These are phyloP conservation scores for Blastobasis lacticolella DNA, from an alignment of 2,888 invertebrate genomes.

Conservation along the genomic window DNA sequence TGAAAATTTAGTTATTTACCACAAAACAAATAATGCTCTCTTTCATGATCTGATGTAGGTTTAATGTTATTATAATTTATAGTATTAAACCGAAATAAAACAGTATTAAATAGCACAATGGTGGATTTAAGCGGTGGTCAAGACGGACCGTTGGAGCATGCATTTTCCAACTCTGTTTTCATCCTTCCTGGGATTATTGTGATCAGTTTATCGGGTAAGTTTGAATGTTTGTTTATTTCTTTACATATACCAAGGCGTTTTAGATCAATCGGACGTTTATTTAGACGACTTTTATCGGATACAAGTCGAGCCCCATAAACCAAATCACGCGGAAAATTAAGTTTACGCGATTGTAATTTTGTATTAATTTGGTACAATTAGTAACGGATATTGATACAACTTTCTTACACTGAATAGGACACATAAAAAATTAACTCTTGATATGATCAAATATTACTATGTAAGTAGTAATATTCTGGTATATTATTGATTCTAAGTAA, in stretches of 20 bases:
- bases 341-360: neutral
- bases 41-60: constrained; percentile 20
- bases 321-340: neutral
- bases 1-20: constrained; percentile 6
- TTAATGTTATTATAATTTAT: constrained; percentile 4
- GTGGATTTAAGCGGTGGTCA: constrained; percentile 87
- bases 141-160: constrained; percentile 88
- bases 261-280: too few species aligned
- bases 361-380: too few species aligned
- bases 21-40: constrained; percentile 15
- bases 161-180: constrained; percentile 91
- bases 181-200: constrained; percentile 89
- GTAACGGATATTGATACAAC: too few species aligned
- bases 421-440: too few species aligned
- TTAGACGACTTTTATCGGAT: too few species aligned
- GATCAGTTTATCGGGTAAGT: constrained; percentile 83
- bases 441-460: too few species aligned
- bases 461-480: too few species aligned
- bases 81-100: neutral
- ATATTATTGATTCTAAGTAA: too few species aligned
- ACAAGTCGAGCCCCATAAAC: too few species aligned
- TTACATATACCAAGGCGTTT: neutral
- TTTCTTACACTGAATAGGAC: too few species aligned
- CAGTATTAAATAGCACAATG: constrained; percentile 68
- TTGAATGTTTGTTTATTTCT: constrained; percentile 10